phyloP scores from a whole-genome alignment of 2,888 invertebrate genomes.

The Meiosimyza platycephala region DNA sequence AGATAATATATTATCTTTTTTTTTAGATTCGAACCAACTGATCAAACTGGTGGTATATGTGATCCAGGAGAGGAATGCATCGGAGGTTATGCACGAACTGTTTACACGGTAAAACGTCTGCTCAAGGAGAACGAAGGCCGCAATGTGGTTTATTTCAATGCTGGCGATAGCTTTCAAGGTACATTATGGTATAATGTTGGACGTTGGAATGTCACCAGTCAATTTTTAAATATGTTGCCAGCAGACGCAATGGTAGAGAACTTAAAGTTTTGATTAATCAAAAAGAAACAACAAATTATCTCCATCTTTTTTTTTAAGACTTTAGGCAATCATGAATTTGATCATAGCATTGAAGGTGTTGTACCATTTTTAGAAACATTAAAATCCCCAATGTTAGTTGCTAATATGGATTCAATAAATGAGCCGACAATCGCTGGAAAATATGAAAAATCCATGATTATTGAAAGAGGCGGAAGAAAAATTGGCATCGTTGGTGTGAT shows the following conservation, averaged over 20 bases:
- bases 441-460: constrained; percentile 74
- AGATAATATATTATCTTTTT: constrained; percentile 13
- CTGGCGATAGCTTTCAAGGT: constrained; percentile 87
- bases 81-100: constrained; percentile 78
- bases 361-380: constrained; percentile 76
- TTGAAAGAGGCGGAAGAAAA: constrained; percentile 72
- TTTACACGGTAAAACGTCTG: constrained; percentile 70
- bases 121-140: constrained; percentile 64
- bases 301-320: constrained; percentile 70
- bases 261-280: not conserved
- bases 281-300: not conserved
- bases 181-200: constrained; percentile 84
- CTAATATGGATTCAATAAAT: constrained; percentile 78
- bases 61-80: constrained; percentile 71
- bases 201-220: constrained; percentile 79
- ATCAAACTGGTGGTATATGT: constrained; percentile 71
- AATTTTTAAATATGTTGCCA: constrained; percentile 80
- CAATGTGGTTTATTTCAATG: constrained; percentile 79
- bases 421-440: constrained; percentile 76
- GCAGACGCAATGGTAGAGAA: constrained; percentile 79
- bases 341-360: constrained; percentile 78
- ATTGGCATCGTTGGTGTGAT: constrained; percentile 87
- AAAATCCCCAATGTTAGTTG: constrained; percentile 75
- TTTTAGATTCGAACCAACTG: constrained; percentile 74
- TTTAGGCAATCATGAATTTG: constrained; percentile 90